Base-by-base conservation (phyloP, 2,888 invertebrate species). In the Opisthograptis luteolata region DNA sequence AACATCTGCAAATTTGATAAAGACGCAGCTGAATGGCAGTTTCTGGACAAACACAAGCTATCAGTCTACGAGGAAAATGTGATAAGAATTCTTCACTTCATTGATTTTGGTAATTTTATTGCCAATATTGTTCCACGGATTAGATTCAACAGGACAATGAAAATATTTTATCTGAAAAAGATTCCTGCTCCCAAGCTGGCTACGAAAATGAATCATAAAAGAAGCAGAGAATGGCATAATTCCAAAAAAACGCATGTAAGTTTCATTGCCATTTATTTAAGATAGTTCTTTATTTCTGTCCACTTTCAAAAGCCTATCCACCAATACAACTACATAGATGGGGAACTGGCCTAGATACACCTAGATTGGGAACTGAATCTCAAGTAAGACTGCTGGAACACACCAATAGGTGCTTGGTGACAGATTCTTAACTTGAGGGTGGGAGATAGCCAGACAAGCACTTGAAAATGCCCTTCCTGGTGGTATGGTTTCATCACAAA, bases 71-170 rank as follows among this genome's bases (percentile, higher is more conserved):
- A 96, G 73, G 95, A 96, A 78, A 94, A 94, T 42, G 86, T 96
- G 14, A 84, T 97, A 58, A 92, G 97, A 62, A 93, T 95, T 28
- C 91, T 95, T 45, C 95, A 95, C 78, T 92, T 97, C 70, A 92
- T 96, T 20, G 93, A 95, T 60, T 97, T 97, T 84, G 97, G 97
- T 1, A 92, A 94, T 69, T 93, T 96, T 56, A 92, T 94, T 37
- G 90, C 92, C 2, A 91, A 94, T 40, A 88, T 93, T 36, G 93
- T 94, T 54, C 93, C 94, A n/a, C 93, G 93, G 15, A 92, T 96
- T 31, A 87, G 81, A 39, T 95, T 92, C 70, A 93, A 95, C 70
- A 87, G 91, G 41, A 68, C 84, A 15, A 70, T 90, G 71, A 88
- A 88, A 64, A 80, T 91, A 69, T 89, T 84, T 62, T 87, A 86